Percentiles rank a stretch among this genome's conserved stretches.
phyloP scores from a whole-genome alignment of 2,888 invertebrate species.

The Campoplex capitator region DNA sequence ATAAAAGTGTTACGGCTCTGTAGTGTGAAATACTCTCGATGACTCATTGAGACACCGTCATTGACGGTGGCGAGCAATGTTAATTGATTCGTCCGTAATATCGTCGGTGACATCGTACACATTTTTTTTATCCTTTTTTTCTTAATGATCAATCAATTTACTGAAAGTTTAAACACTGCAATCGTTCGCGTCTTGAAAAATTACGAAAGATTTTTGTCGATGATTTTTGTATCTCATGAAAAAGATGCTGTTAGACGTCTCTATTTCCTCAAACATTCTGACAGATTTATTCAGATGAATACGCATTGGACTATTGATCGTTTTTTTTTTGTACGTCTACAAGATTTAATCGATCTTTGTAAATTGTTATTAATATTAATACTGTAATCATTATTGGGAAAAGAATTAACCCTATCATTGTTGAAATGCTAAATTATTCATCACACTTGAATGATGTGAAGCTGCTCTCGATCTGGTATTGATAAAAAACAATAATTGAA shows the following conservation, averaged over 20 bases:
- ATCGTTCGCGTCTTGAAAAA: neutral
- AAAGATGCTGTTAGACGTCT: neutral
- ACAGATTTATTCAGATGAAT: constrained; percentile 9
- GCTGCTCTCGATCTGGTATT: neutral
- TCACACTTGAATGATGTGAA: neutral
- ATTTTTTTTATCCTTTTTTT: constrained; percentile 13
- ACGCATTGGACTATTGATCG: neutral
- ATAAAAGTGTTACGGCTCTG: constrained; percentile 31
- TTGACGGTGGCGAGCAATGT: constrained; percentile 59
- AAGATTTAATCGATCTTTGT: neutral
- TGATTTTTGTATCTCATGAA: neutral
- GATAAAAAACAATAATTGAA: neutral
- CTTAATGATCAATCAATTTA: constrained; percentile 51
- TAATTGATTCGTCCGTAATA: constrained; percentile 73
- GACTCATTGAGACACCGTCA: constrained; percentile 51
- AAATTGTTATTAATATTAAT: neutral
- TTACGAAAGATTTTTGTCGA: constrained; percentile 1
- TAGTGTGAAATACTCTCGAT: constrained; percentile 44
- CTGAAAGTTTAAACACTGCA: neutral
- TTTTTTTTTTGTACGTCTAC: neutral
- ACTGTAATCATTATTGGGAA: neutral
- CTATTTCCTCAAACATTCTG: neutral
- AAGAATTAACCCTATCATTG: neutral
- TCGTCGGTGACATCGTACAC: constrained; percentile 42
- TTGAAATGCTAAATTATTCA: neutral